Conservation (phyloP, 2,113 vertebrate genomes). For the Mobula birostris region DNA sequence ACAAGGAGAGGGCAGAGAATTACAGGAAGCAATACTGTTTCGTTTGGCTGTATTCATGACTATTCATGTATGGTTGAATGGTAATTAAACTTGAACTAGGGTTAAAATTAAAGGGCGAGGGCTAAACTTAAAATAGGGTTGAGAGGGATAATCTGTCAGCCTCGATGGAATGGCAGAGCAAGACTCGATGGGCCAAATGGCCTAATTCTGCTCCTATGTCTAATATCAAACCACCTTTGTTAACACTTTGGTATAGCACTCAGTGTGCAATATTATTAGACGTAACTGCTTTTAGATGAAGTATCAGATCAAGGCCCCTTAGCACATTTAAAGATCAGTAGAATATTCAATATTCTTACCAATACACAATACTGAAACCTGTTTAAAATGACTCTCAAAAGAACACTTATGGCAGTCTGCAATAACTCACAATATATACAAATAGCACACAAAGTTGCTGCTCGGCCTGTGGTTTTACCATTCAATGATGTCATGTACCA, state of each 20-base stretch:
- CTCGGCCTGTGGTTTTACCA: background rate
- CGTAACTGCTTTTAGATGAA: background rate
- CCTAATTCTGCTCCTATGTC: too few species aligned
- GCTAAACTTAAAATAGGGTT: too few species aligned
- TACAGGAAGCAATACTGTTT: too few species aligned
- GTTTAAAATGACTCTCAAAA: background rate
- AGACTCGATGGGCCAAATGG: too few species aligned
- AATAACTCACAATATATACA: background rate
- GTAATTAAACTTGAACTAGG: too few species aligned
- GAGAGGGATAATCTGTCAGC: too few species aligned
- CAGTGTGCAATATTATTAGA: background rate
- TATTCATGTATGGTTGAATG: too few species aligned
- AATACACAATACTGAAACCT: background rate
- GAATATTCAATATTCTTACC: background rate
- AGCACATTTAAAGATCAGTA: background rate
- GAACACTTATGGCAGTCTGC: background rate
- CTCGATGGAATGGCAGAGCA: too few species aligned
- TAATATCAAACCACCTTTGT: background rate
- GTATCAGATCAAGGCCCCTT: background rate
- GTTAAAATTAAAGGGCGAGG: too few species aligned
- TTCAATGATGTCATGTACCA: background rate
- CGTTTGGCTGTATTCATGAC: too few species aligned
- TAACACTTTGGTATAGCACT: background rate
- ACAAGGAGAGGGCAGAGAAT: too few species aligned
- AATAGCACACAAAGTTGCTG: background rate